Evolutionary conservation across 2,797 vertebrate genomes (phyloP).

Genomic region (Dallia pectoralis): DNA sequence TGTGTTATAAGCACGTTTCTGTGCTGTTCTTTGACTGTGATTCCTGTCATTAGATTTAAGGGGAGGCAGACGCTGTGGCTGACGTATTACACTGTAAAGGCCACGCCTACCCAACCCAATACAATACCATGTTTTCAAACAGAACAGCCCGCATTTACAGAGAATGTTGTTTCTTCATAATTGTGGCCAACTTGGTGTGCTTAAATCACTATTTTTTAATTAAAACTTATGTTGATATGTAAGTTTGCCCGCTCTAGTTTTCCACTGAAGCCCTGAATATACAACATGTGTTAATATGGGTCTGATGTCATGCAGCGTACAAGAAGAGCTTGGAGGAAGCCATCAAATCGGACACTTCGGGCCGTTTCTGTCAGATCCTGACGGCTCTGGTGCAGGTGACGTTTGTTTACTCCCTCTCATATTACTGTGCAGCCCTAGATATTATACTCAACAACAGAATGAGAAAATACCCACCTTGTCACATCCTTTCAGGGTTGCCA

Average conservation of each 20-base stretch:
- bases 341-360: conserved; percentile 91
- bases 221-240: too few relatives aligned
- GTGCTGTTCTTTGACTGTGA: background rate
- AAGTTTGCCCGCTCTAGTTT: too few relatives aligned
- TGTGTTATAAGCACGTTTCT: background rate
- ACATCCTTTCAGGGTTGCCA: too few relatives aligned
- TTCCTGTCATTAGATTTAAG: conserved; percentile 9
- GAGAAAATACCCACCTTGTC: too few relatives aligned
- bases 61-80: conserved; percentile 7
- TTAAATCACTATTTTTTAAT: too few relatives aligned
- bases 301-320: conserved; percentile 71
- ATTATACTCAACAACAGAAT: background rate
- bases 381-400: conserved; percentile 89
- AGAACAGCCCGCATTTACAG: too few relatives aligned
- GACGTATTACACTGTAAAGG: background rate
- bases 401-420: background rate
- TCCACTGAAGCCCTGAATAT: background rate
- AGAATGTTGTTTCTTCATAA: too few relatives aligned
- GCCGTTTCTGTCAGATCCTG: conserved; percentile 90
- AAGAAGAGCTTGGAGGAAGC: conserved; percentile 87
- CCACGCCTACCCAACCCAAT: background rate
- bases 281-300: background rate
- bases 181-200: too few relatives aligned
- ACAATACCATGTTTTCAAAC: too few relatives aligned
- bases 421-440: background rate